Conservation (phyloP, 1,140 invertebrate species). For the Cydia fagiglandana region DNA sequence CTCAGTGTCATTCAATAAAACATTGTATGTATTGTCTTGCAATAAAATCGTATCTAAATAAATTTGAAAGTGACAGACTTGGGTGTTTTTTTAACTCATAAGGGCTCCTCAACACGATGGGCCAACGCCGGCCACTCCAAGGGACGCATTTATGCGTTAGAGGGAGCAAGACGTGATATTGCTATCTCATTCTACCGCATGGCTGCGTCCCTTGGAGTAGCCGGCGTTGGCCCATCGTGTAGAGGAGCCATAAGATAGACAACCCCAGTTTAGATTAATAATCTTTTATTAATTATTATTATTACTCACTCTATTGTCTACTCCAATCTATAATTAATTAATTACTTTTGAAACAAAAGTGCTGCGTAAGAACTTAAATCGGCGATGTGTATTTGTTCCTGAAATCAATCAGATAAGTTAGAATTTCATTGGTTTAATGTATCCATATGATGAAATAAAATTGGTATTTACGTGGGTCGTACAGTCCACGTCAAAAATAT, state of each 20-base stretch:
- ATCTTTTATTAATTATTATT: not conserved
- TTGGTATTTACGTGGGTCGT: slow-evolving; percentile 23
- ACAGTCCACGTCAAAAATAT: too few species aligned
- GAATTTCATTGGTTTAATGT: not conserved
- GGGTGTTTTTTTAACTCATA: slow-evolving; percentile 4
- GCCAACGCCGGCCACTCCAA: too few species aligned
- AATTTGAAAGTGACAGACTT: not conserved
- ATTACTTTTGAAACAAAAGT: slow-evolving; percentile 47
- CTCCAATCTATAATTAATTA: slow-evolving; percentile 19
- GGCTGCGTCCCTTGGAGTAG: too few species aligned
- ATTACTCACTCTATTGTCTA: not conserved
- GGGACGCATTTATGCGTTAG: too few species aligned
- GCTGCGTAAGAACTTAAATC: slow-evolving; percentile 67
- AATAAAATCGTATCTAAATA: slow-evolving; percentile 19
- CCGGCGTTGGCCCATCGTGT: too few species aligned
- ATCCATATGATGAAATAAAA: slow-evolving; percentile 29
- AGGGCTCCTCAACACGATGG: too few species aligned
- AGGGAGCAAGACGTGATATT: too few species aligned
- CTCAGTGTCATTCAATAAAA: slow-evolving; percentile 15
- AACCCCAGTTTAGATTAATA: not conserved
- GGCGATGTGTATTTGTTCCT: slow-evolving; percentile 76
- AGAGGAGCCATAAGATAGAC: too few species aligned
- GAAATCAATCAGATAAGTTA: slow-evolving; percentile 46
- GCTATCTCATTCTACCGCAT: too few species aligned
- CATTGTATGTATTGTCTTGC: slow-evolving; percentile 27